Conservation (phyloP, 2,113 vertebrate genomes). For the Lontra canadensis region DNA sequence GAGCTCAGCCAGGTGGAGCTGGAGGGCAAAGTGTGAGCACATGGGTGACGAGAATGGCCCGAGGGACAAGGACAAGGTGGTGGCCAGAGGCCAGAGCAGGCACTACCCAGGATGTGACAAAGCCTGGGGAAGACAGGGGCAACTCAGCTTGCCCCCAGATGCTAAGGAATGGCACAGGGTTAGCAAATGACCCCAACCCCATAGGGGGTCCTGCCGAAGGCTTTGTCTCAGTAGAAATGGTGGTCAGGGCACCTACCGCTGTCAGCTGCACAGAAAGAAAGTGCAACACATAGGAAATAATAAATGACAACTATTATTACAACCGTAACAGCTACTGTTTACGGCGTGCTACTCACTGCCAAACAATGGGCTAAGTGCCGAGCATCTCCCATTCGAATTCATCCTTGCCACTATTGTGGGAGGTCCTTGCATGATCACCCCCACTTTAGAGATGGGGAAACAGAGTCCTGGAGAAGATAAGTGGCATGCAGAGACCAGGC, state of each 20-base stretch:
- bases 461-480: neutral
- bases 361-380: neutral
- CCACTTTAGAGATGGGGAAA: neutral
- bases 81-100: neutral
- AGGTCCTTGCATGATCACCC: neutral
- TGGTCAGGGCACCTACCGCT: neutral
- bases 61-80: conserved; percentile 38
- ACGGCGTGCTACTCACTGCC: neutral
- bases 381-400: neutral
- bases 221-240: neutral
- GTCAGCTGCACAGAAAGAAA: neutral
- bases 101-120: neutral
- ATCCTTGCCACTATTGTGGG: neutral
- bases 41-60: neutral
- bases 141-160: neutral
- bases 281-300: neutral
- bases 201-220: neutral
- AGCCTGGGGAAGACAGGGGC: neutral
- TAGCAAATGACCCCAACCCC: neutral
- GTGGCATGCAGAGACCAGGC: rapidly evolving
- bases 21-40: conserved; percentile 36
- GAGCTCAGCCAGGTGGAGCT: neutral
- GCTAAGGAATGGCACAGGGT: neutral
- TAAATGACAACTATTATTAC: neutral
- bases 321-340: neutral